Evolutionary conservation across 2,888 invertebrate genomes (phyloP).

Genomic region (Druceiella hillmani): DNA sequence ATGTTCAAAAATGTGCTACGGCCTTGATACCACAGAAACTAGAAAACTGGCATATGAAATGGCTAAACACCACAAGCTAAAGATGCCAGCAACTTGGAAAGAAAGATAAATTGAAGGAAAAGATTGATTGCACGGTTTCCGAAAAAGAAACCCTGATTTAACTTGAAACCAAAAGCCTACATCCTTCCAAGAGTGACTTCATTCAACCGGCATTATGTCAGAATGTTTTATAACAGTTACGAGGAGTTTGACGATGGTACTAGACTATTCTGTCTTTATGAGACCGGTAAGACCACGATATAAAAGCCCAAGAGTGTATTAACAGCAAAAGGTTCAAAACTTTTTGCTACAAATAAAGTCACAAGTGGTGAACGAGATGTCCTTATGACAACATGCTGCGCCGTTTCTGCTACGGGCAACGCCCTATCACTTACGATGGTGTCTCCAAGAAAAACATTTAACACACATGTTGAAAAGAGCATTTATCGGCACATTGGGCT

Average conservation of each 20-base stretch:
- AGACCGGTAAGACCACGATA: no score
- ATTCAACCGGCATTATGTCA: constrained; percentile 21
- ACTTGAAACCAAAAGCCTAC: constrained; percentile 23
- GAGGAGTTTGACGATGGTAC: no score
- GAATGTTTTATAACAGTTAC: no score
- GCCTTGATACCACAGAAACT: constrained; percentile 14
- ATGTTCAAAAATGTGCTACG: constrained; percentile 19
- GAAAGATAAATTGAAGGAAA: constrained; percentile 14
- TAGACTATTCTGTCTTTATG: no score
- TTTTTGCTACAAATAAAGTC: constrained; percentile 23
- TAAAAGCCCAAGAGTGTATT: no score
- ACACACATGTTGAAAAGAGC: constrained; percentile 29
- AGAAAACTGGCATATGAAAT: constrained; percentile 21
- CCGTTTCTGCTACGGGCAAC: constrained; percentile 27
- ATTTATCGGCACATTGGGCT: constrained; percentile 29
- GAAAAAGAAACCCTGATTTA: constrained; percentile 19
- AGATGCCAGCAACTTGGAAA: no score
- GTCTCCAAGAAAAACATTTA: constrained; percentile 30
- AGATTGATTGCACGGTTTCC: constrained; percentile 11
- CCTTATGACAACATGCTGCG: constrained; percentile 29
- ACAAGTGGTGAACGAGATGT: constrained; percentile 30
- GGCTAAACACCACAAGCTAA: no score
- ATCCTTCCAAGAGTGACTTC: constrained; percentile 21
- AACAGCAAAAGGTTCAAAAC: no score
- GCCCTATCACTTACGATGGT: constrained; percentile 29